These are phyloP conservation scores for Monomorium pharaonis DNA, from an alignment of 1,140 invertebrate genomes.

Conservation along the genomic window DNA sequence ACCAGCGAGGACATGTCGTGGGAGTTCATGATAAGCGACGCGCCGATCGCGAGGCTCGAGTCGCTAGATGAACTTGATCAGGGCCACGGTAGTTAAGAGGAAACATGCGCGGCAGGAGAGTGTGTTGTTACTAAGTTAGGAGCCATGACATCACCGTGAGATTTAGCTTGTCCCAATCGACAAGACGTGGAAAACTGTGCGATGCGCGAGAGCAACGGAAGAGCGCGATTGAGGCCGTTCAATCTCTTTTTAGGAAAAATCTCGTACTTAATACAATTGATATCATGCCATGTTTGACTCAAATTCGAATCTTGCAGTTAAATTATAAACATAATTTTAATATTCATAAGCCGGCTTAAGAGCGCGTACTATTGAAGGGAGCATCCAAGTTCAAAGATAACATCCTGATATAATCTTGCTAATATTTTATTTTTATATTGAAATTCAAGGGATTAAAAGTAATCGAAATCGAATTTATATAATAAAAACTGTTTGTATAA, in stretches of 20 bases:
- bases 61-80: slow-evolving; percentile 89
- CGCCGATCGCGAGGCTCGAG: slow-evolving; percentile 88
- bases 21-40: slow-evolving; percentile 85
- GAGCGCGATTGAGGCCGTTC: background rate
- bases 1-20: slow-evolving; percentile 85
- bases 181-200: background rate
- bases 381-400: background rate
- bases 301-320: background rate
- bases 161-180: background rate
- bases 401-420: background rate
- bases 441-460: background rate
- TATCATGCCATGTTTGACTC: background rate
- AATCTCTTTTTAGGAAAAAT: background rate
- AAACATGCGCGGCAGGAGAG: background rate
- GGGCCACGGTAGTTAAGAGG: slow-evolving; percentile 81
- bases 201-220: background rate
- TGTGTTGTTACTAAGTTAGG: background rate
- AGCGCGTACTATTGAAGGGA: slow-evolving; percentile 12
- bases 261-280: background rate
- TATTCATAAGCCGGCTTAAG: background rate
- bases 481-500: background rate
- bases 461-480: background rate
- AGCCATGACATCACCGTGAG: background rate
- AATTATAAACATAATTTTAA: background rate
- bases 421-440: background rate